Evolutionary conservation across 2,113 vertebrate genomes (phyloP), one percentile per base, ranked within the genome.

Genomic region (Ochotona princeps): DNA sequence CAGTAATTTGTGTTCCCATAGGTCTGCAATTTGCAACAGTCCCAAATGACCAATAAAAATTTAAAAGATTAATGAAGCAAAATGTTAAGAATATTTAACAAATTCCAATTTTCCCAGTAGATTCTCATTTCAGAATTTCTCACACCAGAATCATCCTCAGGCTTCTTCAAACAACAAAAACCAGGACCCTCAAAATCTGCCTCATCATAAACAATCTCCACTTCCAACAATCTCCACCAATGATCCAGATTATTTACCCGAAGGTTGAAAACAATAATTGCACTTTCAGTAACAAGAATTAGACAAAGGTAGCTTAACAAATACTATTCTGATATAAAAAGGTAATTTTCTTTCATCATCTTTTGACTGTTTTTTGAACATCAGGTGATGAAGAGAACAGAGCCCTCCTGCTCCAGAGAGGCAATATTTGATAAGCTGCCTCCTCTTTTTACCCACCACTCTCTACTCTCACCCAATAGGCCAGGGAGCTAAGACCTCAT

Each of bases 31-130:
- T 82, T 89, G 2, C 17, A 51, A 85, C 20, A 11, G 66, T 60
- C 49, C 26, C 26, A 87, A 89, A 25, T 87, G 28, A 67, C 18
- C 69, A 61, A 67, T 74, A 87, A 44, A 44, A 44, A 44, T 44
- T 92, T 69, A 30, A 67, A 91, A 92, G 65, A 85, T 60, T 89
- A 86, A 83, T 20, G 38, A 5, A 75, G 18, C 3, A 54, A 78
- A 51, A 49, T 61, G 11, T 44, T 82, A 65, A 26, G 51, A 74
- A 1, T 49, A 60, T 47, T 75, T 80, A 32, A 32, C 61, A 44
- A 92, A 38, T 57, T 75, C 28, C n/a, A 44, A 7, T 73, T 90
- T 66, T 4, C 80, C 49, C 89, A 15, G 17, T 10, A 75, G 57
- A 51, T 18, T 57, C 54, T 57, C 54, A 57, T 18, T 17, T 57